phyloP scores from a whole-genome alignment of 2,797 vertebrate species.

The Monodelphis domestica region DNA sequence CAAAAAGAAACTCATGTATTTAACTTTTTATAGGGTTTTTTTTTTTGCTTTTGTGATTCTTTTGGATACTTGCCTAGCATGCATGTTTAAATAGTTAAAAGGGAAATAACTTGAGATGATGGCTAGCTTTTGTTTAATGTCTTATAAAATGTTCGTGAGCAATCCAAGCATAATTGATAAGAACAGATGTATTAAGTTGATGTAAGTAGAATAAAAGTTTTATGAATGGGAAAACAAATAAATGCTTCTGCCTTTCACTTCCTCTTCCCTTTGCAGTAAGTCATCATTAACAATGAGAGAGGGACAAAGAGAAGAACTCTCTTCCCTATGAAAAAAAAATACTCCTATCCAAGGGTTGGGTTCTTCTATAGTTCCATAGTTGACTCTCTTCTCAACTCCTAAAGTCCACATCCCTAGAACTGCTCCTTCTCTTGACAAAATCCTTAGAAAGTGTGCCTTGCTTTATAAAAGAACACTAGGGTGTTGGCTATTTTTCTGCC shows the following conservation, averaged over 20 bases:
- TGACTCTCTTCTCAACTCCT: not conserved
- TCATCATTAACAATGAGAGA: not conserved
- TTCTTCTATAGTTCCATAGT: not conserved
- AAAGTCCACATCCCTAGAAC: not conserved
- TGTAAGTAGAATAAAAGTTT: not conserved
- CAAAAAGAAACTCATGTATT: not conserved
- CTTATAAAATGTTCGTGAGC: not conserved
- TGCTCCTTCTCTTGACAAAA: not conserved
- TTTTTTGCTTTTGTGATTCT: too few species aligned
- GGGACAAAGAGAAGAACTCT: not conserved
- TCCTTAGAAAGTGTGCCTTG: not conserved
- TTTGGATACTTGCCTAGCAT: not conserved
- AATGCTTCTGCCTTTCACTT: not conserved
- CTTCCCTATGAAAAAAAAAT: not conserved
- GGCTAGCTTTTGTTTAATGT: not conserved
- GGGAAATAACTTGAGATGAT: not conserved
- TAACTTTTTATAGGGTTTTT: not conserved
- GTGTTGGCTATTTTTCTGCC: not conserved
- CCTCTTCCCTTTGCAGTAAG: not conserved
- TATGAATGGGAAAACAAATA: not conserved
- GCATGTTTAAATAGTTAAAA: not conserved
- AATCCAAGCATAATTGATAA: not conserved
- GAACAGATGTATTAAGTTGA: not conserved
- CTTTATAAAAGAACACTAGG: not conserved
- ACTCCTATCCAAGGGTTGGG: not conserved